Percentiles rank a stretch among this genome's conserved stretches.
These are phyloP conservation scores for Rhabdomys pumilio DNA, from an alignment of 2,797 vertebrate species.

Conservation along the genomic window DNA sequence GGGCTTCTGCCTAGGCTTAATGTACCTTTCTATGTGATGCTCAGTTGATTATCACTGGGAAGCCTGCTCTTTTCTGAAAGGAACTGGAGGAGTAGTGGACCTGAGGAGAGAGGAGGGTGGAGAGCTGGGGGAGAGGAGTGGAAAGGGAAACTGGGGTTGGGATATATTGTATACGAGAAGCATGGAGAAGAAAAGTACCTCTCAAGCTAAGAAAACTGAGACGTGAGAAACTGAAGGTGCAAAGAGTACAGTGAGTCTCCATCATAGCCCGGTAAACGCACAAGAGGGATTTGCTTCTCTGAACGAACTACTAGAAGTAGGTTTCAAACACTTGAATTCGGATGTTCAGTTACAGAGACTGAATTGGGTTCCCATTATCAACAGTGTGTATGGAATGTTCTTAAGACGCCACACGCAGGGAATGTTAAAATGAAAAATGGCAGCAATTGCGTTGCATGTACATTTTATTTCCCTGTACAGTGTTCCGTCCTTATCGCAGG, in stretches of 20 bases:
- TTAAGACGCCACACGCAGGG: neutral
- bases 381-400: conserved; percentile 28
- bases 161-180: neutral
- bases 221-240: neutral
- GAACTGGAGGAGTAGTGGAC: neutral
- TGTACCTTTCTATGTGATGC: neutral
- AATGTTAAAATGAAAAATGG: conserved; percentile 40
- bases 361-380: neutral
- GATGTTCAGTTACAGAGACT: neutral
- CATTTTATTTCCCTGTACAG: neutral
- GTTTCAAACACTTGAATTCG: conserved; percentile 59
- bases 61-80: neutral
- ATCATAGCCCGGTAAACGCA: neutral
- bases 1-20: neutral
- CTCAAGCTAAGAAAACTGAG: conserved; percentile 8
- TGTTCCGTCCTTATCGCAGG: neutral
- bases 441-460: neutral
- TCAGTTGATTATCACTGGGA: neutral
- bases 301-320: neutral
- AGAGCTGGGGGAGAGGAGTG: neutral
- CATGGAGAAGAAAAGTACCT: neutral
- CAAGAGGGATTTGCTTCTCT: conserved; percentile 4
- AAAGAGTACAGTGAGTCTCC: neutral
- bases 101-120: neutral
- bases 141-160: neutral